A percentile compares a stretch with the other conserved stretches of the same genome.
Evolutionary conservation across 2,797 vertebrate genomes (phyloP).

Genomic region (Saxicola maurus): DNA sequence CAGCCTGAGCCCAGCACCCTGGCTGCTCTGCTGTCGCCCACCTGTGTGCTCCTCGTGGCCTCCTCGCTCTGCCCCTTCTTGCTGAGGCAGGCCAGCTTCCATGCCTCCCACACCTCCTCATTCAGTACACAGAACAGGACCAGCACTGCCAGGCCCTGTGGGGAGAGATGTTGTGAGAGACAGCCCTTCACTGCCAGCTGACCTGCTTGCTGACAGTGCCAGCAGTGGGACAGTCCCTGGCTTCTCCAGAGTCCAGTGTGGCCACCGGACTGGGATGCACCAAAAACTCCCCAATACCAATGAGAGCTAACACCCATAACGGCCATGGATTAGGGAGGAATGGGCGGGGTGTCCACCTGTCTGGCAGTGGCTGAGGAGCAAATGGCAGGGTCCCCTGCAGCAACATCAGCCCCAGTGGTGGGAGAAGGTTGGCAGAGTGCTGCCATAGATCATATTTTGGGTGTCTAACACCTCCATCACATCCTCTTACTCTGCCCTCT

Average conservation of each 20-base stretch:
- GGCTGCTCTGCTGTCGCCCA: slow-evolving; percentile 66
- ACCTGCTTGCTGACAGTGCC: not conserved
- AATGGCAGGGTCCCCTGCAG: not conserved
- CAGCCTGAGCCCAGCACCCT: not conserved
- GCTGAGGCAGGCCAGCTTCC: slow-evolving; percentile 86
- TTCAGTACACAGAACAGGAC: slow-evolving; percentile 91
- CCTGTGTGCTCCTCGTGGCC: slow-evolving; percentile 78
- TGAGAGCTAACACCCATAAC: not conserved
- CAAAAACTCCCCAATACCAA: not conserved
- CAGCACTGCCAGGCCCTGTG: slow-evolving; percentile 85
- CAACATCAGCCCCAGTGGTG: not conserved
- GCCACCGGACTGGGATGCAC: not conserved
- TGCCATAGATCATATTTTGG: not conserved
- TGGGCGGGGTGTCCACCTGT: not conserved
- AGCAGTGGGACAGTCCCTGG: rapidly evolving
- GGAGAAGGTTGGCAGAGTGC: not conserved
- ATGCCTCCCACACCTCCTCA: slow-evolving; percentile 88
- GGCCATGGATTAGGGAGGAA: not conserved
- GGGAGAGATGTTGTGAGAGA: not conserved
- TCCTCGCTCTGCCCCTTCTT: slow-evolving; percentile 88
- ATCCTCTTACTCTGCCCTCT: not conserved
- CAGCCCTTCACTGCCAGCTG: not conserved
- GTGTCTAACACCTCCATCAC: not conserved
- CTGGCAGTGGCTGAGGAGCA: not conserved
- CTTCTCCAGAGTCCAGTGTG: not conserved